A percentile compares a stretch with the other conserved stretches of the same genome.
Evolutionary conservation across 2,113 vertebrate species (phyloP).

Genomic region (Nyctereutes procyonoides): DNA sequence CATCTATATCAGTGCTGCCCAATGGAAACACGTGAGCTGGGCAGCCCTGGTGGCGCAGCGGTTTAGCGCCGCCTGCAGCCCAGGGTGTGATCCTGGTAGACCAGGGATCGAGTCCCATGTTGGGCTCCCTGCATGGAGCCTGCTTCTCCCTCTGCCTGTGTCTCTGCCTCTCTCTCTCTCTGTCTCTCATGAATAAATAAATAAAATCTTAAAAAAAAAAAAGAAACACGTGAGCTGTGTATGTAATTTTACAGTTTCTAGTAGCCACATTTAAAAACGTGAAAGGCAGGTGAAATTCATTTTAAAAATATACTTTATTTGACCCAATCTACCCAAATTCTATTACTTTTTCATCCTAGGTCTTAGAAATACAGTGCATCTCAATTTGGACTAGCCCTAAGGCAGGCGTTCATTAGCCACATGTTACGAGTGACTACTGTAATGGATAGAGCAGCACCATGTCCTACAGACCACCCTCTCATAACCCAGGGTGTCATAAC

Average conservation of each 20-base stretch:
- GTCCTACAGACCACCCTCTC: not conserved
- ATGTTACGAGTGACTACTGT: not conserved
- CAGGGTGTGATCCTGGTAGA: no score
- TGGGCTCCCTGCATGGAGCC: no score
- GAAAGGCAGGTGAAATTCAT: not conserved
- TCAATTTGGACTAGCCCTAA: not conserved
- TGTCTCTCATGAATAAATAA: no score
- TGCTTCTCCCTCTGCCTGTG: no score
- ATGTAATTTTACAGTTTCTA: not conserved
- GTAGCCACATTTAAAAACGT: not conserved
- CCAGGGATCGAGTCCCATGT: no score
- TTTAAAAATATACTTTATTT: constrained; percentile 37
- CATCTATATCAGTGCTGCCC: not conserved
- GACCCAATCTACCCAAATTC: not conserved
- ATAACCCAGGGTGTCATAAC: not conserved
- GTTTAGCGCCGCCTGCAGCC: no score
- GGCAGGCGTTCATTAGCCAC: not conserved
- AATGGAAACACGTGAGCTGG: not conserved
- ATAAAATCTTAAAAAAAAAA: no score
- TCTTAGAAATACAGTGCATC: not conserved
- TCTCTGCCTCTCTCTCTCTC: no score
- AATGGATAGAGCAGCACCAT: not conserved
- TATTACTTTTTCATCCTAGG: not conserved
- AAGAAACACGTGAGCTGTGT: not conserved
- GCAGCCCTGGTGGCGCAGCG: no score